Base-by-base conservation (phyloP, 2,888 invertebrate genomes). In the Barypeithes pellucidus region DNA sequence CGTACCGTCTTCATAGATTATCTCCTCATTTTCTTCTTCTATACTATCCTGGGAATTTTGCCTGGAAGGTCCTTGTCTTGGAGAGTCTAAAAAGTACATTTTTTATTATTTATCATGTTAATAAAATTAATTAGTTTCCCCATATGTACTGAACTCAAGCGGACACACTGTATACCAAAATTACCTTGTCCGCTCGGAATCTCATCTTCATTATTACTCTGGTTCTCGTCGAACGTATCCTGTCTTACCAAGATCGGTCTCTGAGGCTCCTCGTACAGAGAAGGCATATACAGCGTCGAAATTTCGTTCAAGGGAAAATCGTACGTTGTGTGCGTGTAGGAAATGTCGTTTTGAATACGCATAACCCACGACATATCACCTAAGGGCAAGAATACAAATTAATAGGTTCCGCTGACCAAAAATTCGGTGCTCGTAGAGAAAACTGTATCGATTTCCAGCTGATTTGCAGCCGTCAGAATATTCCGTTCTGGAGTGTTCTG, bases 331-430 rank as follows among this genome's bases (percentile, higher is more conserved):
- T 86, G 85, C 67, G 87, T 87, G 72, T 87, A 89, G 11, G 90
- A 87, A 75, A 92, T 91, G 78, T 93, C 92, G 88, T 98, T 98
- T 87, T 98, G 96, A 79, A 96, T 91, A 76, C 96, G 91, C 91
- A 96, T 94, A 84, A 96, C 93, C 96, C 96, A 98, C 12, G 96
- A 94, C 82, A 95, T 92, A 85, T 96, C 95, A 7, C 98, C 85
- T 85, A 71, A 52, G 80, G 77, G 18, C 5, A 68, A 8, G 8
- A 8, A 8, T 8, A 8, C 4, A 33, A 4, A 33, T 5, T 33
- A 33, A 33, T 33, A 8, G 8, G 14, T 41, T 3, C n/a, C n/a
- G n/a, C n/a, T n/a, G n/a, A n/a, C n/a, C n/a, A n/a, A n/a, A n/a
- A n/a, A n/a, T n/a, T n/a, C n/a, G n/a, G n/a, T n/a, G n/a, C n/a